Percentiles rank a stretch among this genome's conserved stretches.
These are phyloP conservation scores for Pseudorectes ferrugineus DNA, from an alignment of 2,113 vertebrate species.

Conservation along the genomic window DNA sequence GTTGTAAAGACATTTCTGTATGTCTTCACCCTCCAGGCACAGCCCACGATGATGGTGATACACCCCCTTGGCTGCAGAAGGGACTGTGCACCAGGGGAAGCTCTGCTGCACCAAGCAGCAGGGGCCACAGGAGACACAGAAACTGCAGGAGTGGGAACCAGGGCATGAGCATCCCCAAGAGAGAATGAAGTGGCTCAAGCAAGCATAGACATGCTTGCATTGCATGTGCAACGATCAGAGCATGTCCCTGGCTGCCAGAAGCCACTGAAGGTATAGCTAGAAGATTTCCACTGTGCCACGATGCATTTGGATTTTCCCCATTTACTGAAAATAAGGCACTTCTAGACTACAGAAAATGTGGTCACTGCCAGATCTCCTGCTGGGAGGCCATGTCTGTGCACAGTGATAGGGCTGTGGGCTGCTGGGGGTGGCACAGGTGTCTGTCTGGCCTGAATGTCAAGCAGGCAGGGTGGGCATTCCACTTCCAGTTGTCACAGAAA, in stretches of 20 bases:
- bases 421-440: background rate
- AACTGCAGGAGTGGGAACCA: background rate
- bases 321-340: background rate
- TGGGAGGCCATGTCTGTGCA: fast-evolving
- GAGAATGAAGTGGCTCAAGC: background rate
- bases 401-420: background rate
- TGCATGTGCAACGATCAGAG: background rate
- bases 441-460: background rate
- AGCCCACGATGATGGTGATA: background rate
- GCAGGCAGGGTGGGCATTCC: background rate
- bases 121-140: background rate
- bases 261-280: background rate
- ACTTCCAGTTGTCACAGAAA: background rate
- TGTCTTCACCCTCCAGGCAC: background rate
- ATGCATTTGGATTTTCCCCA: background rate
- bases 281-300: background rate
- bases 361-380: background rate
- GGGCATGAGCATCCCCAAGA: background rate
- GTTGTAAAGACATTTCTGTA: background rate
- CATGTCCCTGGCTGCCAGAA: background rate
- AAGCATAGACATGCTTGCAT: background rate
- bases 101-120: background rate
- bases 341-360: background rate
- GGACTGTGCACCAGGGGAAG: background rate
- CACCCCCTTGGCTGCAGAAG: background rate